These are phyloP conservation scores for Diplazon laetatorius DNA, from an alignment of 2,888 invertebrate genomes.

Conservation along the genomic window DNA sequence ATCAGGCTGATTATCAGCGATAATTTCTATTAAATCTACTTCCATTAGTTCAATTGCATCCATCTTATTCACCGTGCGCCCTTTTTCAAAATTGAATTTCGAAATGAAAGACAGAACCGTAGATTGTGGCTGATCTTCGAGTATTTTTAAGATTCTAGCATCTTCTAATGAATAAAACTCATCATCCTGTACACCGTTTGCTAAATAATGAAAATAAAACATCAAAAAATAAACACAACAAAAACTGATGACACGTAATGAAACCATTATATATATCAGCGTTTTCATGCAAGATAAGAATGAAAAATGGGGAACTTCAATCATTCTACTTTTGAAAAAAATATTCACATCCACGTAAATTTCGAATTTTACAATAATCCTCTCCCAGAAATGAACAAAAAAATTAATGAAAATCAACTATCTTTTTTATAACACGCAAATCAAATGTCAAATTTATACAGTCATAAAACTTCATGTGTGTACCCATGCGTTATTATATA, in stretches of 20 bases:
- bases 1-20: background rate
- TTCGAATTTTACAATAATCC: too few species aligned
- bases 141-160: background rate
- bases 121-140: background rate
- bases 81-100: background rate
- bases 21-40: background rate
- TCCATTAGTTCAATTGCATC: background rate
- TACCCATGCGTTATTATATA: too few species aligned
- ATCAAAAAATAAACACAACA: constrained; percentile 1
- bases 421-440: too few species aligned
- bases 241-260: background rate
- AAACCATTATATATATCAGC: too few species aligned
- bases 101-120: background rate
- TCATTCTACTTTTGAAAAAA: too few species aligned
- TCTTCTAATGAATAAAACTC: background rate
- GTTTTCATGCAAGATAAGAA: too few species aligned
- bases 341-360: too few species aligned
- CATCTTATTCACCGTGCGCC: constrained; percentile 1
- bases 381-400: too few species aligned
- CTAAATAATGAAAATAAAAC: constrained; percentile 4
- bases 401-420: too few species aligned
- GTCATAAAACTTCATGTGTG: too few species aligned
- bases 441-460: too few species aligned
- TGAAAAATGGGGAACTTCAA: too few species aligned
- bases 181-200: background rate